These are phyloP conservation scores for Dipodomys spectabilis DNA, from an alignment of 2,113 vertebrate species.

Conservation along the genomic window DNA sequence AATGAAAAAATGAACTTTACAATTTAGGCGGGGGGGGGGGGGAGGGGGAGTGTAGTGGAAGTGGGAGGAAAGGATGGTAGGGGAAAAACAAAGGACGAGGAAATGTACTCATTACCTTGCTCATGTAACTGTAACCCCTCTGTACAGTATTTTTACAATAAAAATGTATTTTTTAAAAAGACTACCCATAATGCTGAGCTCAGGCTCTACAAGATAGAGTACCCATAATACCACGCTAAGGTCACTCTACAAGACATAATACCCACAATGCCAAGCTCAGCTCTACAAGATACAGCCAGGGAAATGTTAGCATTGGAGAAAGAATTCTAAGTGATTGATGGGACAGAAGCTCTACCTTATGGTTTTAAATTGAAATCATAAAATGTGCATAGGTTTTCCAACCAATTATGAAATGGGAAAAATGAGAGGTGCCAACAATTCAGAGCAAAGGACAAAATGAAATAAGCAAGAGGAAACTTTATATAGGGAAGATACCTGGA, in stretches of 20 bases:
- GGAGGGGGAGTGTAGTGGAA: no score
- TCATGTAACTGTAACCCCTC: no score
- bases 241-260: neutral
- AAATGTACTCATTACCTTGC: no score
- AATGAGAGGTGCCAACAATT: slow-evolving; percentile 25
- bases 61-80: no score
- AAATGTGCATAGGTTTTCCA: slow-evolving; percentile 52
- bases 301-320: slow-evolving; percentile 46
- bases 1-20: no score
- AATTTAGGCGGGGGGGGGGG: no score
- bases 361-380: slow-evolving; percentile 60
- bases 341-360: slow-evolving; percentile 6
- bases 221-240: no score
- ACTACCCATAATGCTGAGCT: neutral
- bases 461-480: neutral
- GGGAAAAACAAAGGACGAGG: no score
- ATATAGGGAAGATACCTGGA: slow-evolving; percentile 27
- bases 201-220: neutral
- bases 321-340: slow-evolving; percentile 55
- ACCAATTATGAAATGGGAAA: slow-evolving; percentile 41
- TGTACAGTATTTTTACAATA: no score
- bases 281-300: neutral
- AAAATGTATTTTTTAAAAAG: neutral
- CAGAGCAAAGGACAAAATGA: slow-evolving; percentile 23
- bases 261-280: neutral